phyloP scores from a whole-genome alignment of 2,888 invertebrate genomes.

The Tuta absoluta region DNA sequence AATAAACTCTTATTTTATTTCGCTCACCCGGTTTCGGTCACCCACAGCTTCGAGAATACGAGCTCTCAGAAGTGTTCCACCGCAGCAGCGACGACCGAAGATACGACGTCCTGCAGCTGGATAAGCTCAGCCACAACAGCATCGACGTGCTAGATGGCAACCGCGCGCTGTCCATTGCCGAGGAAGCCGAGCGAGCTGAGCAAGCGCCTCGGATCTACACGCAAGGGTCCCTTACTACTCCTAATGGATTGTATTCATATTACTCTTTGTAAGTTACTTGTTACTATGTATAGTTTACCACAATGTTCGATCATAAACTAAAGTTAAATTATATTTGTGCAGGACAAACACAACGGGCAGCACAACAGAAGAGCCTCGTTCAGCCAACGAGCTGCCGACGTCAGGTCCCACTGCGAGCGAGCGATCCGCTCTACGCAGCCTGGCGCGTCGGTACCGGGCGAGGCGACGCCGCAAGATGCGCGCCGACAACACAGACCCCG shows the following conservation, averaged over 20 bases:
- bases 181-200: constrained; percentile 89
- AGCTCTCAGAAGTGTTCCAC: constrained; percentile 92
- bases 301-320: neutral
- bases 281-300: neutral
- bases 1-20: no score
- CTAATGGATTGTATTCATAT: constrained; percentile 71
- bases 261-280: constrained; percentile 67
- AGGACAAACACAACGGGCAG: constrained; percentile 56
- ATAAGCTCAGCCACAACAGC: constrained; percentile 79
- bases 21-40: no score
- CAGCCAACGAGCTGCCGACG: constrained; percentile 82
- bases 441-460: constrained; percentile 84
- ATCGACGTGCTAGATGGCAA: constrained; percentile 85
- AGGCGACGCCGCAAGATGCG: constrained; percentile 71
- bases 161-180: constrained; percentile 87
- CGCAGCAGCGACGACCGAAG: constrained; percentile 89
- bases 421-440: constrained; percentile 83
- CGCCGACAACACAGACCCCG: constrained; percentile 68
- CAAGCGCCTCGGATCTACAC: constrained; percentile 81
- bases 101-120: constrained; percentile 86
- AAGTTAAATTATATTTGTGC: neutral
- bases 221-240: constrained; percentile 71
- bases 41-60: constrained; percentile 92
- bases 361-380: constrained; percentile 73
- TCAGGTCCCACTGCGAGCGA: constrained; percentile 84